Evolutionary conservation across 2,113 vertebrate species (phyloP), one percentile per base, ranked within the genome.

Genomic region (Vidua macroura): DNA sequence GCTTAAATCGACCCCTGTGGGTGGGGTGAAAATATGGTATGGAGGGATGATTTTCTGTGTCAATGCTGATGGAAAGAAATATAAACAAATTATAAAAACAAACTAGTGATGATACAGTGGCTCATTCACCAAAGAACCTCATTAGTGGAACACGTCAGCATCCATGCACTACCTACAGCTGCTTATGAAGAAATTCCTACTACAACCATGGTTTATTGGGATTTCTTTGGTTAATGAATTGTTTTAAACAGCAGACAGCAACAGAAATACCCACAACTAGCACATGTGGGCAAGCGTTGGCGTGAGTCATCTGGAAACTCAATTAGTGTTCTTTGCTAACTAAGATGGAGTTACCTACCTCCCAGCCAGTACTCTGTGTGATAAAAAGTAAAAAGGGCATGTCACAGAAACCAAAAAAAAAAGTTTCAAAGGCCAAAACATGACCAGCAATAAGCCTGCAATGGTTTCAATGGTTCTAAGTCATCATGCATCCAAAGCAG

Each of bases 351-450:
- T 98, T 98, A 99, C 99, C 99, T 99, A 99, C 99, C 99, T 99
- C 99, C 99, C 99, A 99, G 99, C 99, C 99, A 98, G 99, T 99
- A 98, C 99, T 99, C 99, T 99, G 99, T 99, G 97, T 99, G 98
- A 99, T 96, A 99, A 98, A 99, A 98, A 97, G 97, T 98, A 97
- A 98, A 98, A 98, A 97, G 97, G 97, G 93, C 98, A 98, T 97
- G 98, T 98, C 98, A 98, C 97, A 98, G 96, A 96, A 96, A 95
- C 95, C 70, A 94, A 93, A 97, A 97, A 96, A 88, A 93, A 94
- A 80, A 84, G 89, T 78, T 97, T 93, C 86, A 97, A 96, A 98
- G 92, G 97, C 86, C 97, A 97, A 96, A 98, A 92, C 83, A 97
- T 52, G 94, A 95, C 96, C 90, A 96, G 79, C 86, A 95, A 86